These are phyloP conservation scores for Epinotia brunnichana DNA, from an alignment of 2,888 invertebrate genomes.

Conservation along the genomic window DNA sequence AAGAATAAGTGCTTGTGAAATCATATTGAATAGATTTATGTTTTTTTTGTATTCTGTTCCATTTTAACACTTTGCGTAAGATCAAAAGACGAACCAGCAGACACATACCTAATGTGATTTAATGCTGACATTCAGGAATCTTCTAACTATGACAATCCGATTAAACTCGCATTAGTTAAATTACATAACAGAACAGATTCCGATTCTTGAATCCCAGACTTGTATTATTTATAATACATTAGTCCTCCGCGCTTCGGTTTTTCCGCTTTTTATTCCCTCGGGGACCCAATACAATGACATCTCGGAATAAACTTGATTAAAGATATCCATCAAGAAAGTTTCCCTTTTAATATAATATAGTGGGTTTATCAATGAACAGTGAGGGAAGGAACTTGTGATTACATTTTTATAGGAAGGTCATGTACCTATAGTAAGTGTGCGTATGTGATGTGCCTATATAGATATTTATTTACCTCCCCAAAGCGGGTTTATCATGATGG, in stretches of 20 bases:
- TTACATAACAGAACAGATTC: neutral
- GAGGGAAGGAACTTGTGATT: conserved; percentile 2
- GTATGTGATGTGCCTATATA: too few species aligned
- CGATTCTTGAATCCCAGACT: conserved; percentile 13
- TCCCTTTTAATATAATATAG: conserved; percentile 25
- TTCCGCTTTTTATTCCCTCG: conserved; percentile 13
- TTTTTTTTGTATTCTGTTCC: neutral
- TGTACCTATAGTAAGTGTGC: neutral
- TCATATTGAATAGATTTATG: neutral
- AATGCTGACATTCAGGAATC: neutral
- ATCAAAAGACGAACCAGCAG: neutral
- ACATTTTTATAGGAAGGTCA: neutral
- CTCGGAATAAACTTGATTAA: conserved; percentile 24
- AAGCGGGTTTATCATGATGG: too few species aligned
- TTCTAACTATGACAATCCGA: neutral
- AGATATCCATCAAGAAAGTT: conserved; percentile 31
- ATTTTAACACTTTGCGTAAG: neutral
- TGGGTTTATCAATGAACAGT: conserved; percentile 19
- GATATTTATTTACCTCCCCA: too few species aligned
- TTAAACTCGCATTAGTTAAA: neutral
- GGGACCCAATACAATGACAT: conserved; percentile 18
- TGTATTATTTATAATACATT: conserved; percentile 27
- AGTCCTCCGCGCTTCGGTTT: conserved; percentile 7
- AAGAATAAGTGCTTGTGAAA: neutral
- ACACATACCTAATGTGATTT: too few species aligned